A percentile compares a stretch with the other conserved stretches of the same genome.
phyloP scores from a whole-genome alignment of 2,888 invertebrate genomes.

The Rutpela maculata region DNA sequence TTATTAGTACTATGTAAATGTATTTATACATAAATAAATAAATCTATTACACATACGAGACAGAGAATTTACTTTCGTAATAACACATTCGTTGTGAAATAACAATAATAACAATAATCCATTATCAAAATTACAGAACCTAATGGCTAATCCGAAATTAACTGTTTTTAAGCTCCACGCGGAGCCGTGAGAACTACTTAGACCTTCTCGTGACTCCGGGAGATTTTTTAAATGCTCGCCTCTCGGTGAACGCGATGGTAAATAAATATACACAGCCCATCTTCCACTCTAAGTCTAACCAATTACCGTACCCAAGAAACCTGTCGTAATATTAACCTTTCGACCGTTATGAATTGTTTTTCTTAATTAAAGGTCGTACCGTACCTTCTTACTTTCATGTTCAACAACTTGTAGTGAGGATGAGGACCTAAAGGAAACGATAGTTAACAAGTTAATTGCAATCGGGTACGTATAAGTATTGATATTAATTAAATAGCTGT shows the following conservation, averaged over 20 bases:
- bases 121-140: constrained; percentile 28
- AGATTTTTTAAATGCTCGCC: constrained; percentile 48
- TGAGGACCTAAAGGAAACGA: background rate
- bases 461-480: background rate
- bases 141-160: constrained; percentile 51
- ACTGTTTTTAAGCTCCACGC: constrained; percentile 45
- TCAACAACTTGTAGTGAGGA: constrained; percentile 3
- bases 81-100: background rate
- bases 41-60: too few relatives aligned
- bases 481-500: background rate
- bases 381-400: constrained; percentile 49
- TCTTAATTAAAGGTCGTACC: constrained; percentile 48
- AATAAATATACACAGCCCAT: constrained; percentile 50
- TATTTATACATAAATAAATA: too few relatives aligned
- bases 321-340: constrained; percentile 57
- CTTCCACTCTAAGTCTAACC: constrained; percentile 43
- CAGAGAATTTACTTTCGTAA: background rate
- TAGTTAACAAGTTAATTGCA: background rate
- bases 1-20: too few relatives aligned
- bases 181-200: constrained; percentile 57
- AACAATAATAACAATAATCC: constrained; percentile 4
- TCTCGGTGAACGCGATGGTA: constrained; percentile 44
- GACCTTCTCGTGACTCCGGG: constrained; percentile 54
- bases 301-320: constrained; percentile 50
- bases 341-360: constrained; percentile 53